These are phyloP conservation scores for Macquaria australasica DNA, from an alignment of 2,113 vertebrate genomes.

Conservation along the genomic window DNA sequence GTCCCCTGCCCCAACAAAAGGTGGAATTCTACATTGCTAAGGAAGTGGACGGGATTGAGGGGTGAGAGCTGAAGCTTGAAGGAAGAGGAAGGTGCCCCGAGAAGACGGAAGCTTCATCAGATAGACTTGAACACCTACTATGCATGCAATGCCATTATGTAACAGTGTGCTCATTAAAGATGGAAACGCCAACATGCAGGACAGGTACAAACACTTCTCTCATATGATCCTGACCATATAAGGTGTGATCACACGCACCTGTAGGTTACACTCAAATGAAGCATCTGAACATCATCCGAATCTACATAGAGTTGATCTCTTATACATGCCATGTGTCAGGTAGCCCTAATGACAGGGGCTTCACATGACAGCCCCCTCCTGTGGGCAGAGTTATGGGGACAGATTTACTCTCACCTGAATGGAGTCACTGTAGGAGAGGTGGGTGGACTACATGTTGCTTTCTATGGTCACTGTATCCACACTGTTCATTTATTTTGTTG, in stretches of 20 bases:
- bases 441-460: conserved; percentile 32
- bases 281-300: neutral
- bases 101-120: conserved; percentile 35
- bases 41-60: conserved; percentile 51
- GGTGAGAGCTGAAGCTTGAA: conserved; percentile 50
- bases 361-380: conserved; percentile 1
- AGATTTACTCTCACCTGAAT: conserved; percentile 70
- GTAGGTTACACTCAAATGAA: neutral
- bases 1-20: conserved; percentile 87
- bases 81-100: conserved; percentile 44
- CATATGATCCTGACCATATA: neutral
- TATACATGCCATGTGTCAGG: neutral
- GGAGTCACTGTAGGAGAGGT: conserved; percentile 53
- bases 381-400: conserved; percentile 1
- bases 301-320: neutral
- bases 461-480: conserved; percentile 46
- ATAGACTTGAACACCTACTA: conserved; percentile 4
- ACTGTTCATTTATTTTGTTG: conserved; percentile 36
- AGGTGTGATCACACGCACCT: conserved; percentile 7
- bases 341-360: conserved; percentile 39
- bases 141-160: neutral
- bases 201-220: conserved; percentile 1
- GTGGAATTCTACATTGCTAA: conserved; percentile 86
- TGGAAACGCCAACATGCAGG: neutral
- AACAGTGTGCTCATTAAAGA: neutral